These are phyloP conservation scores for Centruroides vittatus DNA, from an alignment of 1,140 invertebrate genomes.

Conservation along the genomic window DNA sequence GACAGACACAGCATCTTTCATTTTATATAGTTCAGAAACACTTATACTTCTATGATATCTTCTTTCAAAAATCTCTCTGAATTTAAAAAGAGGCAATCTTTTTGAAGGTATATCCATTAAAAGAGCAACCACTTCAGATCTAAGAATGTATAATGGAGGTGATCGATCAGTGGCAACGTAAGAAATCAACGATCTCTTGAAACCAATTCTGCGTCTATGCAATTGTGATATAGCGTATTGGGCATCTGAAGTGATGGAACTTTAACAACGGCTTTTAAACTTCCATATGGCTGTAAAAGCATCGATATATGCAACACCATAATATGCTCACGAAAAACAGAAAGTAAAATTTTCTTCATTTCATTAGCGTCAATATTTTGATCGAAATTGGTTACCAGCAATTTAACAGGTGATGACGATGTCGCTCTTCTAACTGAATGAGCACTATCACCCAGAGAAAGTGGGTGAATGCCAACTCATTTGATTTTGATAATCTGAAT, in stretches of 20 bases:
- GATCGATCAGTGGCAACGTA: conserved; percentile 44
- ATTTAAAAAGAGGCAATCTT: conserved; percentile 64
- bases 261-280: conserved; percentile 47
- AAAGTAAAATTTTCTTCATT: conserved; percentile 47
- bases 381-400: conserved; percentile 60
- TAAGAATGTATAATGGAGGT: conserved; percentile 45
- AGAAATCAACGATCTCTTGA: conserved; percentile 63
- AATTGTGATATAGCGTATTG: conserved; percentile 68
- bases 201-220: conserved; percentile 64
- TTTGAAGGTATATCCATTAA: conserved; percentile 55
- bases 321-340: conserved; percentile 50
- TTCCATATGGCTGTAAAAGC: conserved; percentile 50
- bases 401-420: conserved; percentile 37
- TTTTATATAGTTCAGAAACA: conserved; percentile 62
- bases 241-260: conserved; percentile 52
- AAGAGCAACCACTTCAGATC: conserved; percentile 36
- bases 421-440: not conserved
- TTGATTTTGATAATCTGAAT: not conserved
- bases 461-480: not conserved
- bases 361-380: conserved; percentile 53
- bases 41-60: conserved; percentile 54
- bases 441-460: not conserved
- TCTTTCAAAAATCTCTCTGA: conserved; percentile 68
- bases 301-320: conserved; percentile 48
- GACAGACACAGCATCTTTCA: conserved; percentile 61